Percentiles rank a stretch among this genome's conserved stretches.
phyloP scores from a whole-genome alignment of 2,888 invertebrate genomes.

The Hyles lineata region DNA sequence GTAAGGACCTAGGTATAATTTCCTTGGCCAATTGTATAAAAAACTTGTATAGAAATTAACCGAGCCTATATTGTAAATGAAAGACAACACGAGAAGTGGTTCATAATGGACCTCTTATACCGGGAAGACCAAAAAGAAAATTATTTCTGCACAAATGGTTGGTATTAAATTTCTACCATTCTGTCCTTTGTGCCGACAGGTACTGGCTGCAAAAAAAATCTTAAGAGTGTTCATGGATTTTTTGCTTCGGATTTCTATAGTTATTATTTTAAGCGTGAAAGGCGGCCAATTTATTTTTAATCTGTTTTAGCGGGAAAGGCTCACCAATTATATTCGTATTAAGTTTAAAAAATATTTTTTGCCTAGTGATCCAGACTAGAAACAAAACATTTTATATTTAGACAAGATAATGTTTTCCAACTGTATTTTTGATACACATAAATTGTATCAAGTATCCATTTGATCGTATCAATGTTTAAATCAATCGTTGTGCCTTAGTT shows the following conservation, averaged over 20 bases:
- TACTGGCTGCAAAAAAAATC: constrained; percentile 43
- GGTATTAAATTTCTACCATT: constrained; percentile 62
- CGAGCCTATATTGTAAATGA: constrained; percentile 11
- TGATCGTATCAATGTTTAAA: constrained; percentile 2
- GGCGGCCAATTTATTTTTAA: constrained; percentile 28
- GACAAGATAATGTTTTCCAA: neutral
- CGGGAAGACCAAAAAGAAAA: constrained; percentile 43
- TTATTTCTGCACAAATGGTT: constrained; percentile 48
- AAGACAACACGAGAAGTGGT: constrained; percentile 12
- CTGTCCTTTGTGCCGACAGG: constrained; percentile 37
- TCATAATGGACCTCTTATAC: constrained; percentile 19
- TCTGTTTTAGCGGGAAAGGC: neutral
- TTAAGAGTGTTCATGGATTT: constrained; percentile 48
- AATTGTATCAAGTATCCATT: neutral
- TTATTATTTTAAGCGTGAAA: constrained; percentile 30
- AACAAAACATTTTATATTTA: neutral
- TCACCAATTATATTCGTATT: neutral
- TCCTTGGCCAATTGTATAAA: neutral
- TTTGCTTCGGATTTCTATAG: constrained; percentile 31
- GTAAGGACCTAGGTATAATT: neutral
- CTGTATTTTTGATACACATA: neutral
- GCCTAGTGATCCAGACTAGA: neutral
- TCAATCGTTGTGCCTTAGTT: constrained; percentile 17
- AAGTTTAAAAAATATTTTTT: neutral
- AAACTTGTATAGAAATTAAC: constrained; percentile 7